phyloP scores from a whole-genome alignment of 2,888 invertebrate species.

The Gisinianus flammeolus region DNA sequence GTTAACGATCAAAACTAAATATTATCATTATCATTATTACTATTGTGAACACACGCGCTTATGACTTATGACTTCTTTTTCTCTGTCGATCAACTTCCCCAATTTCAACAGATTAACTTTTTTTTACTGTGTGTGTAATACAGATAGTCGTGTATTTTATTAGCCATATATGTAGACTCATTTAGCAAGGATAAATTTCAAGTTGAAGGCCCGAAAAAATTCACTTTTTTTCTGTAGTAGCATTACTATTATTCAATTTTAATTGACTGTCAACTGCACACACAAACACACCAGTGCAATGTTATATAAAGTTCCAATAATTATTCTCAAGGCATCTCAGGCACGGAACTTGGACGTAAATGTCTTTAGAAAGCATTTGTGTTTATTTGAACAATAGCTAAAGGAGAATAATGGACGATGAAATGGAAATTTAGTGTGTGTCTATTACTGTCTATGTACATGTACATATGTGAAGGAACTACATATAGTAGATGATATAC shows the following conservation, averaged over 20 bases:
- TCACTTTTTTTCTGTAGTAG: not conserved
- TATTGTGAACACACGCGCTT: not conserved
- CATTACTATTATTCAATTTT: not conserved
- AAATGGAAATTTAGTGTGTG: not conserved
- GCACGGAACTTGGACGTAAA: not conserved
- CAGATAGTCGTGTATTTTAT: not conserved
- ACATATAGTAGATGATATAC: not conserved
- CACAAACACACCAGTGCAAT: no score
- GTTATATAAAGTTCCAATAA: no score
- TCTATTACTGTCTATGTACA: not conserved
- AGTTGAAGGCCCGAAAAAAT: constrained; percentile 22
- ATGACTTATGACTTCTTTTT: not conserved
- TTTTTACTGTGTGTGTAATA: no score
- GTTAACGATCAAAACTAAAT: not conserved
- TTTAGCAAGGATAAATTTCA: constrained; percentile 7
- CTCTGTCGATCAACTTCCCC: not conserved
- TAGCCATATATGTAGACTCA: not conserved
- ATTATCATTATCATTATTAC: not conserved
- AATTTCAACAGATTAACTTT: no score
- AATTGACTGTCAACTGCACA: not conserved
- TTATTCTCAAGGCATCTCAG: not conserved
- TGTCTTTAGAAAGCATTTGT: not conserved
- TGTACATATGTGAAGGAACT: not conserved
- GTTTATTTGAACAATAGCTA: not conserved
- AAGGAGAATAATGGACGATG: not conserved